A percentile compares a stretch with the other conserved stretches of the same genome.
These are phyloP conservation scores for Mizuhopecten yessoensis DNA, from an alignment of 1,140 invertebrate genomes.

Conservation along the genomic window DNA sequence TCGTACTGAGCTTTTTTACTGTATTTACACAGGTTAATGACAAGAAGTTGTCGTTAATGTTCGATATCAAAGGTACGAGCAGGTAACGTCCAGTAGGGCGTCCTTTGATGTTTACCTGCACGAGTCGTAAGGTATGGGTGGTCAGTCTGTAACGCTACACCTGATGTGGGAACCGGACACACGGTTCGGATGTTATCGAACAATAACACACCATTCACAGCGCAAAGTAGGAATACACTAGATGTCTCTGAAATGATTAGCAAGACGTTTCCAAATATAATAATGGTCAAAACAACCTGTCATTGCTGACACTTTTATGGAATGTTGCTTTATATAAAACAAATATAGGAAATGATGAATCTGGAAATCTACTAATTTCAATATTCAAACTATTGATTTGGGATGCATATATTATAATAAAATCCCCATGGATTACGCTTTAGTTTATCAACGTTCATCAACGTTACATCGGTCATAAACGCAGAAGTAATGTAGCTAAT, in stretches of 20 bases:
- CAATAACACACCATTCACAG: constrained; percentile 1
- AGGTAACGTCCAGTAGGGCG: background rate
- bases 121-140: background rate
- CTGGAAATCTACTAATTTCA: background rate
- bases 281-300: background rate
- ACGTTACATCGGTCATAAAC: no score
- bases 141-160: background rate
- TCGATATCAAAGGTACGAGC: constrained; percentile 12
- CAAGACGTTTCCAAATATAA: background rate
- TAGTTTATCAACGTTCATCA: no score
- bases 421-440: no score
- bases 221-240: background rate
- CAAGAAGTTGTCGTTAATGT: constrained; percentile 33
- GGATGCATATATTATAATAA: background rate
- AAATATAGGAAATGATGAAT: background rate
- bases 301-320: background rate
- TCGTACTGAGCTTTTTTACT: constrained; percentile 38
- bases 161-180: constrained; percentile 30
- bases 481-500: no score
- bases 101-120: constrained; percentile 8
- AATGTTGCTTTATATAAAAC: background rate
- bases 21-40: constrained; percentile 10
- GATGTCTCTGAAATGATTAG: constrained; percentile 6
- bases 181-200: background rate
- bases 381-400: background rate